Evolutionary conservation across 2,797 vertebrate genomes (phyloP), one percentile per base, ranked within the genome.

Genomic region (Helarctos malayanus): DNA sequence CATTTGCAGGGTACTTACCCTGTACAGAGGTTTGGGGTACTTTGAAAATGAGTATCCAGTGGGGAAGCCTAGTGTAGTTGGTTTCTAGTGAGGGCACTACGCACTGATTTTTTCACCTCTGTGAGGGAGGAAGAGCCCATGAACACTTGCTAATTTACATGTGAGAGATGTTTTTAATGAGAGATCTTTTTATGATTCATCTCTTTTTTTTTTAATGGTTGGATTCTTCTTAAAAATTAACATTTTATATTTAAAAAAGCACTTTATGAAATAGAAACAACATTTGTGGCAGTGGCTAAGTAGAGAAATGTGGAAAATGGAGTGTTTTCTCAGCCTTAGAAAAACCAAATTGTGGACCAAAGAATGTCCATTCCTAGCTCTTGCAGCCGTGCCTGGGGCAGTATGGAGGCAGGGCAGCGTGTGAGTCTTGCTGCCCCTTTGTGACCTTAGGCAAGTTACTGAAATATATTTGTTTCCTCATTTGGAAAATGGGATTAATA

Each of bases 401-500:
- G 10, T 25, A 14, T 11, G n/a, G 76, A 81, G 38, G 32, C 45
- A 52, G 68, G 13, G 35, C 38, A 27, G 25, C 4, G 14, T 56
- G 38, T 54, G 78, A 76, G 41, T 93, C 16, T 59, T 88, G 21
- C 75, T 41, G 23, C 45, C 87, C n/a, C 52, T 88, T 75, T 73
- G 19, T 84, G 69, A 94, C 75, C 52, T 71, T 87, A 23, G 90
- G 41, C n/a, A 84, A 23, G 13, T n/a, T 54, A 71, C 75, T 75
- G 80, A 38, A 76, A 18, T 61, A 13, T 81, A 29, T 96, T 96
- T 41, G 38, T 83, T 96, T 95, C 52, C 27, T 86, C 56, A 41
- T 71, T 87, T 94, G 92, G 63, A 71, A 96, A 90, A 59, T 84
- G 82, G 61, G 9, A 25, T 10, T 63, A 75, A 71, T 95, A 45